Evolutionary conservation across 1,140 invertebrate species (phyloP).

Genomic region (Pantala flavescens): DNA sequence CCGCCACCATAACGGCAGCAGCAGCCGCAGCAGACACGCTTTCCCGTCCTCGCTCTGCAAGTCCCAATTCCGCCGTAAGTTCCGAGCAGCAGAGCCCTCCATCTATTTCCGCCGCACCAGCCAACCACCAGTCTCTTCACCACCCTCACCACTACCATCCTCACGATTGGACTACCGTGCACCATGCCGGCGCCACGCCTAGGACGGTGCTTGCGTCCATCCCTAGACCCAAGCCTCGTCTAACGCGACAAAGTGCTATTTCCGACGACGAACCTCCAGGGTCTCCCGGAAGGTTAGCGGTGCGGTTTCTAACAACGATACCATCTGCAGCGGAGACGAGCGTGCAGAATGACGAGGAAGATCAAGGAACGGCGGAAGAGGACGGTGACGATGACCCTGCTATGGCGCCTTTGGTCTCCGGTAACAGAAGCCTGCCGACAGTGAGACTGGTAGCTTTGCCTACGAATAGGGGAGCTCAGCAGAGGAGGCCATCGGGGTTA

Average conservation of each 20-base stretch:
- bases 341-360: slow-evolving; percentile 56
- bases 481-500: not conserved
- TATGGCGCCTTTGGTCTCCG: not conserved
- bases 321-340: slow-evolving; percentile 72
- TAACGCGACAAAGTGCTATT: slow-evolving; percentile 64
- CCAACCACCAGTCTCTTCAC: not conserved
- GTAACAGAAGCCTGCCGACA: not conserved
- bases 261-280: slow-evolving; percentile 56
- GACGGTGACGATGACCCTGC: not conserved
- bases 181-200: slow-evolving; percentile 18
- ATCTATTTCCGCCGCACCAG: not conserved
- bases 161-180: slow-evolving; percentile 22
- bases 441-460: not conserved
- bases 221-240: slow-evolving; percentile 47
- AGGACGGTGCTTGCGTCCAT: slow-evolving; percentile 20
- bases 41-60: not conserved
- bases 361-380: not conserved
- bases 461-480: not conserved
- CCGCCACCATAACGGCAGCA: not conserved
- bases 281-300: slow-evolving; percentile 48
- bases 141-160: slow-evolving; percentile 25
- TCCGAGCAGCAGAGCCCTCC: slow-evolving; percentile 19
- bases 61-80: slow-evolving; percentile 26
- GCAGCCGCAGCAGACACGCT: not conserved
- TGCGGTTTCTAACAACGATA: slow-evolving; percentile 63